Conservation (phyloP, 2,888 invertebrate species). For the Xanthia icteritia region DNA sequence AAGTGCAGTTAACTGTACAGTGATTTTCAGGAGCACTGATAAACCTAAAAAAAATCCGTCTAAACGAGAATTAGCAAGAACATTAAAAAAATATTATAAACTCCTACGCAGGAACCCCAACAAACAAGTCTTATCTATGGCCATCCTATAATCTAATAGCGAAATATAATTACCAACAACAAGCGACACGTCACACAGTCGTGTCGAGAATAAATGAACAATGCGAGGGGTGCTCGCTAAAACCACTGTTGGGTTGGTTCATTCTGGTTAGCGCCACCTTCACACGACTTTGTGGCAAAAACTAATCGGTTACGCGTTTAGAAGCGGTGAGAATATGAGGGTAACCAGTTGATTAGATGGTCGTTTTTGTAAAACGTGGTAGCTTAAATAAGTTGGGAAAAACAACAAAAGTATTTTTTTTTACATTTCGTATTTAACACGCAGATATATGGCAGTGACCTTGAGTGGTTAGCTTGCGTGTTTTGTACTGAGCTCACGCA, state of each 20-base stretch:
- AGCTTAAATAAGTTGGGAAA: no score
- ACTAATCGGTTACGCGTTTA: constrained; percentile 50
- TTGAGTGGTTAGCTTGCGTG: no score
- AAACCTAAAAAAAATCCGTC: not conserved
- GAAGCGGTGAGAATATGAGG: constrained; percentile 10
- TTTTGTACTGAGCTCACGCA: no score
- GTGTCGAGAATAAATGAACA: constrained; percentile 31
- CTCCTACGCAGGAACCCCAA: not conserved
- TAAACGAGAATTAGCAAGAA: not conserved
- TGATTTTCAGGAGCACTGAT: not conserved
- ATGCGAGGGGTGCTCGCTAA: constrained; percentile 48
- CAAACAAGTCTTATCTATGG: not conserved
- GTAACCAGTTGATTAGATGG: not conserved
- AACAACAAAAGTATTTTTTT: not conserved
- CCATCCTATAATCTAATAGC: constrained; percentile 4
- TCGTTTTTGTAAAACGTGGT: not conserved
- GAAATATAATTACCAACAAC: constrained; percentile 10
- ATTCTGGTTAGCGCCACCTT: constrained; percentile 64
- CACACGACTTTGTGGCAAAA: constrained; percentile 56
- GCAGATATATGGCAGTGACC: no score
- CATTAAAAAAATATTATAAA: no score
- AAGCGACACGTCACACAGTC: constrained; percentile 8
- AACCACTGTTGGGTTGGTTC: constrained; percentile 56
- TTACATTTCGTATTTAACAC: no score
- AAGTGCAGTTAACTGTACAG: not conserved